These are phyloP conservation scores for Nomada ferruginata DNA, from an alignment of 2,888 invertebrate species.

Conservation along the genomic window DNA sequence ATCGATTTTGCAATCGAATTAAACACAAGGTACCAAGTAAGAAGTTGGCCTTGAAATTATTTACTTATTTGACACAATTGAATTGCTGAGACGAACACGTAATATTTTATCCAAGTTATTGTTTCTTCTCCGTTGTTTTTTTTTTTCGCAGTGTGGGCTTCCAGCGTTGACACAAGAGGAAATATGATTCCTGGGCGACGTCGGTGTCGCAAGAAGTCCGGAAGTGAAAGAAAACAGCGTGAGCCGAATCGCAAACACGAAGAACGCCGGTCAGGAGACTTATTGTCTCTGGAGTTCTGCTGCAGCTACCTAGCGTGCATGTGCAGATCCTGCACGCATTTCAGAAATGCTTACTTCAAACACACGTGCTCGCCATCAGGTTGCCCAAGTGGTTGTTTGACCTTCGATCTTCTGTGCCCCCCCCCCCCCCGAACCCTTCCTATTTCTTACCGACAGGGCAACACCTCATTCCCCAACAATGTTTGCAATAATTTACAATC, in stretches of 20 bases:
- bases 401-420: constrained; percentile 22
- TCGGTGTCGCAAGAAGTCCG: constrained; percentile 20
- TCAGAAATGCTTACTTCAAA: constrained; percentile 46
- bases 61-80: too few relatives aligned
- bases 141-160: background rate
- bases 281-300: constrained; percentile 29
- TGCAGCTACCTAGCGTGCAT: constrained; percentile 30
- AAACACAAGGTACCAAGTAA: too few relatives aligned
- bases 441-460: background rate
- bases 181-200: background rate
- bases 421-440: constrained; percentile 12
- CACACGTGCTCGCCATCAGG: constrained; percentile 69
- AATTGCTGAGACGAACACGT: too few relatives aligned
- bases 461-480: too few relatives aligned
- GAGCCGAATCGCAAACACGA: constrained; percentile 23
- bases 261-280: constrained; percentile 9
- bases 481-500: too few relatives aligned
- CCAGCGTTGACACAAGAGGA: background rate
- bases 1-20: too few relatives aligned
- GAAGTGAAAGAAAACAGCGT: constrained; percentile 34
- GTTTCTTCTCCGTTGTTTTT: too few relatives aligned
- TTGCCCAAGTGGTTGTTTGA: constrained; percentile 41
- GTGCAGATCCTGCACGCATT: constrained; percentile 39
- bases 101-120: too few relatives aligned
- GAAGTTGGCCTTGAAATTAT: too few relatives aligned